Percentiles rank a stretch among this genome's conserved stretches.
Evolutionary conservation across 2,888 invertebrate genomes (phyloP).

Genomic region (Scrobipalpa atriplicella): DNA sequence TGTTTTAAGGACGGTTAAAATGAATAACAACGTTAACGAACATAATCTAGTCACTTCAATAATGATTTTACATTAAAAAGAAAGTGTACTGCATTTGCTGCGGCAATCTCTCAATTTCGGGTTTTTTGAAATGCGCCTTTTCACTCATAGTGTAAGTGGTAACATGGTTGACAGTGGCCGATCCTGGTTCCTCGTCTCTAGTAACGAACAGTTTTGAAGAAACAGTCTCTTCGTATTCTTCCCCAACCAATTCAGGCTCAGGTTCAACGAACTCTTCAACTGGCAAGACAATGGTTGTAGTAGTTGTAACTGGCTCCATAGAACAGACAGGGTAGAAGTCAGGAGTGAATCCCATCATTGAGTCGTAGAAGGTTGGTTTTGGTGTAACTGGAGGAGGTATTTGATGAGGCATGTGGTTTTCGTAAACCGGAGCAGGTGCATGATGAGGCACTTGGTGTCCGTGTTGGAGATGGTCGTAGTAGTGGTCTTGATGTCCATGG

Average conservation of each 20-base stretch:
- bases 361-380: conserved; percentile 64
- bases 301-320: conserved; percentile 55
- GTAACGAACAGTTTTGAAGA: conserved; percentile 67
- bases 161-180: conserved; percentile 69
- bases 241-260: conserved; percentile 67
- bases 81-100: conserved; percentile 75
- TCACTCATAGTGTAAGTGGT: conserved; percentile 72
- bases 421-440: neutral
- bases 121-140: conserved; percentile 68
- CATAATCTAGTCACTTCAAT: neutral
- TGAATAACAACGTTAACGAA: no score
- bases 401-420: conserved; percentile 46
- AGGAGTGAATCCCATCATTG: conserved; percentile 56
- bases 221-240: conserved; percentile 71
- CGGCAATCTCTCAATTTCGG: conserved; percentile 65
- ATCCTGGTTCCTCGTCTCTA: conserved; percentile 64
- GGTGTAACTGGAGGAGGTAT: conserved; percentile 54
- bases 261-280: conserved; percentile 53
- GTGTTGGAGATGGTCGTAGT: conserved; percentile 39
- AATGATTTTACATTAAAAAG: conserved; percentile 54
- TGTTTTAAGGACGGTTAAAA: no score
- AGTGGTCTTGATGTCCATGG: conserved; percentile 43
- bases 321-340: conserved; percentile 50
- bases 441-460: conserved; percentile 54
- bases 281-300: conserved; percentile 48